These are phyloP conservation scores for Microplitis manilae DNA, from an alignment of 2,888 invertebrate species.

Conservation along the genomic window DNA sequence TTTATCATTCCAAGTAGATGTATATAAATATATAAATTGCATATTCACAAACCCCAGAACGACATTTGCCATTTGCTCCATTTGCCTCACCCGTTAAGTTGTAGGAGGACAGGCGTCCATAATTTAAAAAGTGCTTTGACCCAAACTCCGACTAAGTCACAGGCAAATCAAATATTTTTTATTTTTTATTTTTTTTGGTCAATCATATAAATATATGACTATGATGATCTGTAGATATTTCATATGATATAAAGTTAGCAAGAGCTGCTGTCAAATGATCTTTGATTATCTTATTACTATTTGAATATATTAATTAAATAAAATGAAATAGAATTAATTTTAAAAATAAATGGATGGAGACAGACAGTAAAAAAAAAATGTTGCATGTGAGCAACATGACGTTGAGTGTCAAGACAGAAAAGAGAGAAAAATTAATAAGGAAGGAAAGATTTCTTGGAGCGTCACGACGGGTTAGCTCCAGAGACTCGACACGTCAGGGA, in stretches of 20 bases:
- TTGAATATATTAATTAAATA: constrained; percentile 1
- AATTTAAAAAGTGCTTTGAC: constrained; percentile 47
- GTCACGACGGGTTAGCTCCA: constrained; percentile 23
- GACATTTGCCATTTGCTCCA: constrained; percentile 51
- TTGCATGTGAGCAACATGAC: constrained; percentile 1
- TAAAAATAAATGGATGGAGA: background rate
- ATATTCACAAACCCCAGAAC: constrained; percentile 58
- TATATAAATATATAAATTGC: constrained; percentile 50
- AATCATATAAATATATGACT: background rate
- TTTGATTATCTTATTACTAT: background rate
- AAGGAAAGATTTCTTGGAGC: constrained; percentile 31
- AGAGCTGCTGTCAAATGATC: no score
- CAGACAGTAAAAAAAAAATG: background rate
- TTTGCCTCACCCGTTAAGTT: constrained; percentile 53
- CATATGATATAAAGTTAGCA: no score
- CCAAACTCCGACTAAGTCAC: constrained; percentile 35
- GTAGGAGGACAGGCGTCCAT: constrained; percentile 63
- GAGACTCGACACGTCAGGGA: constrained; percentile 35
- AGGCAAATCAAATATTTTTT: constrained; percentile 42
- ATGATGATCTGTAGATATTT: no score
- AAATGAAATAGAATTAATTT: background rate
- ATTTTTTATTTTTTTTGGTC: constrained; percentile 12
- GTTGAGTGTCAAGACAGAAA: constrained; percentile 12
- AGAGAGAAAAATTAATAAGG: constrained; percentile 23
- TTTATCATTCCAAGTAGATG: constrained; percentile 42